These are phyloP conservation scores for Calonectris borealis DNA, from an alignment of 2,113 vertebrate species.

Conservation along the genomic window DNA sequence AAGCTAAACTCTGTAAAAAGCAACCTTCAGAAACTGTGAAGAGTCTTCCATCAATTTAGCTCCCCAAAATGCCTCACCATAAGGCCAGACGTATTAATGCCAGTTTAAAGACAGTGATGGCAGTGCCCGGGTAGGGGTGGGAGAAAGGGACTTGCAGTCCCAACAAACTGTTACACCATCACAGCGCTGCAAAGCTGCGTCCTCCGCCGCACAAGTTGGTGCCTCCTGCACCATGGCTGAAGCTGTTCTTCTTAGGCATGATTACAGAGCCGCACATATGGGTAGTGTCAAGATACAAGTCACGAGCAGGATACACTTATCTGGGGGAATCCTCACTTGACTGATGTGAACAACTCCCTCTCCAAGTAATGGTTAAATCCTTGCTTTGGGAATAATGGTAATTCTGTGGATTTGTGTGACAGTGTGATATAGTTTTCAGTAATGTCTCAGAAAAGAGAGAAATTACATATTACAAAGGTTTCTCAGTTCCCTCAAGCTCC, in stretches of 20 bases:
- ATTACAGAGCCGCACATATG: fast-evolving
- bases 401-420: not conserved
- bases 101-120: not conserved
- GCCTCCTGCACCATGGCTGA: not conserved
- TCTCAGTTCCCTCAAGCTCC: not conserved
- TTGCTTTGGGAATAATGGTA: not conserved
- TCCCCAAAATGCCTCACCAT: not conserved
- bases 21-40: not conserved
- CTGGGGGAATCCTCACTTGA: not conserved
- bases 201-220: not conserved
- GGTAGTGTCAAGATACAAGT: not conserved
- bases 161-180: not conserved
- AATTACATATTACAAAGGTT: not conserved
- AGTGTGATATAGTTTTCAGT: not conserved
- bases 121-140: not conserved
- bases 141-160: not conserved
- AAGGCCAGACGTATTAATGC: not conserved
- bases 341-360: not conserved
- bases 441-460: not conserved
- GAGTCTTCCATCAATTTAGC: not conserved
- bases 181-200: not conserved
- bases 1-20: not conserved
- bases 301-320: not conserved
- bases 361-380: not conserved
- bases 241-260: not conserved